Base-by-base conservation (phyloP, 2,797 vertebrate genomes). In the Atherinosoma microstoma region DNA sequence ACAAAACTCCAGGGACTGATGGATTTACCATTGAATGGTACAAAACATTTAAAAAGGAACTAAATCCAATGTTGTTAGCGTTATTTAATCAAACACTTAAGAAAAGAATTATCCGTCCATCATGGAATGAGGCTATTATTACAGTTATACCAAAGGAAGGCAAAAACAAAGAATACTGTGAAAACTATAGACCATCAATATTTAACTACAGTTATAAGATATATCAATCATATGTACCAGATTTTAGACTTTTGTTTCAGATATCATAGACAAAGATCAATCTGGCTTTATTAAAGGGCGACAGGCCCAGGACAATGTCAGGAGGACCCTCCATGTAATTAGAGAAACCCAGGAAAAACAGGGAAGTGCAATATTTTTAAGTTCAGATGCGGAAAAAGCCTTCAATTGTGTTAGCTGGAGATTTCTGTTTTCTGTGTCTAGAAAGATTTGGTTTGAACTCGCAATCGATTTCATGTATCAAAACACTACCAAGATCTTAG, bases 171-270 rank as follows among this genome's bases (percentile, higher is more conserved):
- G 29, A 32, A 22, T 35, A 9, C 13, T n/a, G 9, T 12, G 16
- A 47, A 63, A 63, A 62, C 4, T 63, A n/a, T 47, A 63, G 61
- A 15, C 61, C 24, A 30, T 63, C 40, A 63, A 32, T 63, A 30
- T 63, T 32, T 47, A 63, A 63, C 6, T 47, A 38, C 42, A n/a
- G 45, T 5, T 62, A 63, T 42, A 45, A 61, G 36, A 61, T 40
- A 40, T 27, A 61, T 2, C n/a, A 11, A 40, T 60, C n/a, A 12
- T 60, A 38, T 7, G 12, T 9, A 59, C 38, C 2, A 59, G 34
- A 59, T 24, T 38, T 38, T 10, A 59, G 38, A 59, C 32, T 22
- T 38, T 59, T 29, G 3, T 62, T 7, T 27, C 24, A 62, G 38
- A 62, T 15, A 3, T 42, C 10, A 61, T 20, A 18, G 15, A 42